phyloP scores from a whole-genome alignment of 2,113 vertebrate genomes.

The Polyodon spathula region DNA sequence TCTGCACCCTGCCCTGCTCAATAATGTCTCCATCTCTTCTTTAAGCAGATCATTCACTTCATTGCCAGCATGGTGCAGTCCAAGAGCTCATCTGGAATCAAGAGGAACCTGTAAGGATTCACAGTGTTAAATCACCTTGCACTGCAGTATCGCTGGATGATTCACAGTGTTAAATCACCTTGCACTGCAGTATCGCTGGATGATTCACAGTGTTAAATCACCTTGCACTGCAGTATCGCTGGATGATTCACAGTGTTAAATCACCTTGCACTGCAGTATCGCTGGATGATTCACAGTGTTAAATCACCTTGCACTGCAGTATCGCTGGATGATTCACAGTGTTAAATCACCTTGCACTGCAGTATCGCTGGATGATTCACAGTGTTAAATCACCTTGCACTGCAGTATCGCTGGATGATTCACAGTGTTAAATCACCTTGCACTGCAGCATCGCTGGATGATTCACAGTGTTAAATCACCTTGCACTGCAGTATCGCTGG shows the following conservation, averaged over 20 bases:
- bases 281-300: conserved; percentile 1
- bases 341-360: not conserved
- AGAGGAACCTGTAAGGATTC: conserved; percentile 28
- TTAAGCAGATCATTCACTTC: conserved; percentile 28
- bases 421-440: not conserved
- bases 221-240: not conserved
- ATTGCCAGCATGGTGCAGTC: conserved; percentile 29
- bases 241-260: not conserved
- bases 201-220: not conserved
- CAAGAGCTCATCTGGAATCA: conserved; percentile 21
- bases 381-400: not conserved
- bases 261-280: not conserved
- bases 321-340: too few relatives aligned
- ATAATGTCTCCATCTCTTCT: not conserved
- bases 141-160: not conserved
- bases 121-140: not conserved
- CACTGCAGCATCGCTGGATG: too few relatives aligned
- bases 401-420: too few relatives aligned
- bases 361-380: too few relatives aligned
- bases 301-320: not conserved
- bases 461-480: not conserved
- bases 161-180: not conserved
- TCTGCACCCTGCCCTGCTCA: not conserved
- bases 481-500: not conserved
- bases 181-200: not conserved